Conservation (phyloP, 2,888 invertebrate species). For the Hyposoter dolosus region DNA sequence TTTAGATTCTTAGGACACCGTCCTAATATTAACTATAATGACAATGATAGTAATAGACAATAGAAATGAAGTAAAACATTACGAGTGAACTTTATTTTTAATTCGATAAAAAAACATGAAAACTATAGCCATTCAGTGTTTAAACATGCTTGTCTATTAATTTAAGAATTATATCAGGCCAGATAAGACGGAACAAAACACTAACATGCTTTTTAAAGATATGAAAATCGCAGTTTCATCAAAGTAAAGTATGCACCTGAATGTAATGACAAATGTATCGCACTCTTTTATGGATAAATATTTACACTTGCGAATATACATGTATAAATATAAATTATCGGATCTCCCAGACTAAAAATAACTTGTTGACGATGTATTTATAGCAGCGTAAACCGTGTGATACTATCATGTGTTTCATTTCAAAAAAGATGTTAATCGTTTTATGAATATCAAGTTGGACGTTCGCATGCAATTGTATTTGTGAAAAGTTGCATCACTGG, state of each 20-base stretch:
- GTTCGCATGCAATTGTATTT: conserved; percentile 18
- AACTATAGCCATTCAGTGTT: too few relatives aligned
- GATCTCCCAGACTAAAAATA: conserved; percentile 54
- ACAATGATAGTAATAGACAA: too few relatives aligned
- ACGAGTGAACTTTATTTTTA: too few relatives aligned
- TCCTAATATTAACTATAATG: too few relatives aligned
- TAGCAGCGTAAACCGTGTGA: conserved; percentile 39
- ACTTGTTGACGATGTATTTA: conserved; percentile 45
- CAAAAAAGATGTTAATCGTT: conserved; percentile 35
- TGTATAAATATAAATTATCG: conserved; percentile 22
- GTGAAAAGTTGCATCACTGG: background rate
- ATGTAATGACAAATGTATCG: conserved; percentile 4
- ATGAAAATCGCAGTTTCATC: background rate
- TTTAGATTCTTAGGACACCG: too few relatives aligned
- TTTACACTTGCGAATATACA: background rate
- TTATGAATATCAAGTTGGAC: conserved; percentile 13
- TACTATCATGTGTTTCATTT: conserved; percentile 13
- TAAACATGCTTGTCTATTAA: background rate
- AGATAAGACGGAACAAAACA: background rate
- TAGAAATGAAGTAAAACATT: too few relatives aligned
- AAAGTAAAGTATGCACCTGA: background rate
- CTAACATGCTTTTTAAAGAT: background rate
- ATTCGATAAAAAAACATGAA: too few relatives aligned
- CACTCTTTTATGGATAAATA: conserved; percentile 17
- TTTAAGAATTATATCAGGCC: background rate